Base-by-base conservation (phyloP, 1,140 invertebrate species). In the Bradynema listronoti region DNA sequence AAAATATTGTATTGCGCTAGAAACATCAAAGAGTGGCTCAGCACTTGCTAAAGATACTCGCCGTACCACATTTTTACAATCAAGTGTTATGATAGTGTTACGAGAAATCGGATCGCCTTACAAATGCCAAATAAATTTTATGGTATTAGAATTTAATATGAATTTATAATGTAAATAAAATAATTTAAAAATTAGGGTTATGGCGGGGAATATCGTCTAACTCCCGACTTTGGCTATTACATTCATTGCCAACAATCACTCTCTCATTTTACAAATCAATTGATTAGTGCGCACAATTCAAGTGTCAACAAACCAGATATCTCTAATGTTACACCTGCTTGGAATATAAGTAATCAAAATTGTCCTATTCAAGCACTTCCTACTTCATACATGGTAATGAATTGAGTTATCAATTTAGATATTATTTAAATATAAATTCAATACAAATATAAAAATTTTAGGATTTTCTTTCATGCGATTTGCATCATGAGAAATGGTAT, bases 331-430 rank as follows among this genome's bases (percentile, higher is more conserved):
- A 36, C 32, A 24, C 63, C 63, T 4, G 42, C 19, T n/a, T 64
- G 65, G 65, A 60, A 73, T 22, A 36, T 57, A 33, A 46, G 39
- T 33, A 72, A 61, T n/a, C 30, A 60, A 4, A 45, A 60, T 30
- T 69, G 67, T 42, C 67, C 67, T 5, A 69, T 69, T 46, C 60
- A 67, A 34, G 45, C 65, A 2, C 43, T 69, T 22, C 67, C 67
- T 22, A 42, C 32, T 25, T 41, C 63, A 43, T 71, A 71, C 49
- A 57, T 50, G 27, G 64, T 66, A 29, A 11, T 6, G 5, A 65
- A n/a, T n/a, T n/a, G n/a, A n/a, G n/a, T n/a, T n/a, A n/a, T n/a
- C n/a, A n/a, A n/a, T n/a, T n/a, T 11, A 7, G 41, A 19, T 6
- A 9, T 27, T 33, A 45, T 2, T 2, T 63, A 47, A 9, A 58